Base-by-base conservation (phyloP, 1,140 invertebrate species). In the Drosophila ananassae region DNA sequence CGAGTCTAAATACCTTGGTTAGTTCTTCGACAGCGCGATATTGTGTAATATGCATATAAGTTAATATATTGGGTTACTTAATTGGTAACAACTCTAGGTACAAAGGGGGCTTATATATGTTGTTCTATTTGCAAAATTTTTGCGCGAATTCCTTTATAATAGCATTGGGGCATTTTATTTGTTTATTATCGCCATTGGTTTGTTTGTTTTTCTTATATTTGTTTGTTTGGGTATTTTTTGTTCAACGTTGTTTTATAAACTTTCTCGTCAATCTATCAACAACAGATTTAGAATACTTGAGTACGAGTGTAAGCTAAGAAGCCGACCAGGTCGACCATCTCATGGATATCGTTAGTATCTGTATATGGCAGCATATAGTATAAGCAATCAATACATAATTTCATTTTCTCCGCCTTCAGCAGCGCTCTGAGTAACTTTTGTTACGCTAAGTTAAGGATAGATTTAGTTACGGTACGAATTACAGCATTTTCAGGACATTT, bases 201-300 rank as follows among this genome's bases (percentile, higher is more conserved):
- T 75, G 73, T 56, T 63, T 73, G 63, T 57, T n/a, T 12, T 41
- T 58, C 46, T 39, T 73, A 17, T 17, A 17, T 73, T 57, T 57
- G 60, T 59, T 41, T 78, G 76, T 74, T 58, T 52, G 62, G n/a
- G 51, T 56, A 34, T 60, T 53, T 60, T 53, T 78, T 72, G 62
- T 67, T 77, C 61, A 89, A 89, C 79, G 60, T 89, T 79, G 83
- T 89, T 89, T 89, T 89, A 83, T 89, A 89, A 89, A 89, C 83
- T 83, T 82, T 89, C 64, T 71, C 59, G 72, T 76, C 59, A 89
- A 89, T 77, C 63, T 68, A 71, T 83, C 63, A 89, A 89, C 84
- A 83, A 89, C 67, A 77, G 78, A 71, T 64, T 72, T 72, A 59
- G 53, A 69, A 69, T 62, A 68, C 73, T 75, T 85, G 57, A 59